A percentile compares a stretch with the other conserved stretches of the same genome.
These are phyloP conservation scores for Scatophagus argus DNA, from an alignment of 2,113 vertebrate species.

Conservation along the genomic window DNA sequence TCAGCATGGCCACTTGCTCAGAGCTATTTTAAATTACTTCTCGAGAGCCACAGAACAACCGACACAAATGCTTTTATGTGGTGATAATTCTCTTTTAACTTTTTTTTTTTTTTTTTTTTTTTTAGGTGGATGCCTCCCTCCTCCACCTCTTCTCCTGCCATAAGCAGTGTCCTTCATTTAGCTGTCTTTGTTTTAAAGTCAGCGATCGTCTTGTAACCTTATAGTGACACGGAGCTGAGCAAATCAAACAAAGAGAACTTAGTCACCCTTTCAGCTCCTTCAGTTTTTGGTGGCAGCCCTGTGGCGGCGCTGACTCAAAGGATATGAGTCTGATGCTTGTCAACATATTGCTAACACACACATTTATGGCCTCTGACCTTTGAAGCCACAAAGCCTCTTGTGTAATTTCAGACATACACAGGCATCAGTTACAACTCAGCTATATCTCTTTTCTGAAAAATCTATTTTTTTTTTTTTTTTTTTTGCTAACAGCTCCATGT, in stretches of 20 bases:
- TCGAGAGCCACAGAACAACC: neutral
- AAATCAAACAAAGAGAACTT: constrained; percentile 12
- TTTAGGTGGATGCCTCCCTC: neutral
- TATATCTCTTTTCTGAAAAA: neutral
- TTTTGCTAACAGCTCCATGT: constrained; percentile 12
- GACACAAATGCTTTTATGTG: constrained; percentile 2
- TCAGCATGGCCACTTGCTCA: constrained; percentile 6
- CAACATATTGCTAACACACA: neutral
- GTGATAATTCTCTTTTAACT: neutral
- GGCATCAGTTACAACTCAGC: too few species aligned
- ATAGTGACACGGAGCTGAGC: neutral
- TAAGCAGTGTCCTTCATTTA: neutral
- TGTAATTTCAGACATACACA: neutral
- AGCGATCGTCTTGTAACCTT: constrained; percentile 13
- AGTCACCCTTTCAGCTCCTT: constrained; percentile 11
- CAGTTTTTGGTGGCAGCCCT: constrained; percentile 2
- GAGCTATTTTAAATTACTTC: neutral
- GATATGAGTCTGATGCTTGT: constrained; percentile 10
- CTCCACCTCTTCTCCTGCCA: neutral
- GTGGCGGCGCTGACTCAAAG: constrained; percentile 17
- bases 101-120: neutral
- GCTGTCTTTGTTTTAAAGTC: constrained; percentile 26
- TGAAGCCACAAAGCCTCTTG: constrained; percentile 2
- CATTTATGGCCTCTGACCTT: neutral
- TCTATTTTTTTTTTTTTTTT: neutral